Conservation (phyloP, 2,888 invertebrate genomes). For the Octodonta nipae region DNA sequence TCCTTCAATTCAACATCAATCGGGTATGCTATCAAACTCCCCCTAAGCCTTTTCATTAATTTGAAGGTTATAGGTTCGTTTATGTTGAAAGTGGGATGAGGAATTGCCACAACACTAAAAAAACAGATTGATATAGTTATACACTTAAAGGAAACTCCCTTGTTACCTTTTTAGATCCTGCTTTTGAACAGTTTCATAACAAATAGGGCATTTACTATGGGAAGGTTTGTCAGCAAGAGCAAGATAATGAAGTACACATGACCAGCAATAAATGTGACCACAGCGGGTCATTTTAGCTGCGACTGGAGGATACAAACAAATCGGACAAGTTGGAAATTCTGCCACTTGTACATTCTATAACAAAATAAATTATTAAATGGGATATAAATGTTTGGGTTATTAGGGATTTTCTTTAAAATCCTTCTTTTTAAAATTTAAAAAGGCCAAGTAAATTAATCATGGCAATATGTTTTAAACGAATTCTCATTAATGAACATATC, state of each 20-base stretch:
- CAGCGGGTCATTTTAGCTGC: conserved; percentile 88
- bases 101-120: conserved; percentile 47
- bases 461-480: too few relatives aligned
- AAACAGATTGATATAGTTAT: conserved; percentile 6
- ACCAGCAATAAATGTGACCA: conserved; percentile 93
- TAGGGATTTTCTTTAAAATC: too few relatives aligned
- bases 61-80: conserved; percentile 64
- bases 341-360: conserved; percentile 49
- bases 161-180: conserved; percentile 68
- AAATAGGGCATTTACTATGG: conserved; percentile 77
- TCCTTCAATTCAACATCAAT: conserved; percentile 32
- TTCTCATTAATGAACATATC: too few relatives aligned
- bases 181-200: conserved; percentile 67
- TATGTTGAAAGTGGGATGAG: conserved; percentile 40
- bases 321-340: conserved; percentile 70
- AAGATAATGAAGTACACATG: conserved; percentile 85
- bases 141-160: background rate
- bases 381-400: too few relatives aligned
- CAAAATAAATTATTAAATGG: too few relatives aligned
- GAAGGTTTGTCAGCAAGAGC: conserved; percentile 71
- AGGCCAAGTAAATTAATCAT: too few relatives aligned
- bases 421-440: too few relatives aligned
- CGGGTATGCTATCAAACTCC: conserved; percentile 43
- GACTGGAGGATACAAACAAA: conserved; percentile 75
- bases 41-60: conserved; percentile 56